Conservation (phyloP, 1,140 invertebrate species). For the Brachionus rotundiformis region DNA sequence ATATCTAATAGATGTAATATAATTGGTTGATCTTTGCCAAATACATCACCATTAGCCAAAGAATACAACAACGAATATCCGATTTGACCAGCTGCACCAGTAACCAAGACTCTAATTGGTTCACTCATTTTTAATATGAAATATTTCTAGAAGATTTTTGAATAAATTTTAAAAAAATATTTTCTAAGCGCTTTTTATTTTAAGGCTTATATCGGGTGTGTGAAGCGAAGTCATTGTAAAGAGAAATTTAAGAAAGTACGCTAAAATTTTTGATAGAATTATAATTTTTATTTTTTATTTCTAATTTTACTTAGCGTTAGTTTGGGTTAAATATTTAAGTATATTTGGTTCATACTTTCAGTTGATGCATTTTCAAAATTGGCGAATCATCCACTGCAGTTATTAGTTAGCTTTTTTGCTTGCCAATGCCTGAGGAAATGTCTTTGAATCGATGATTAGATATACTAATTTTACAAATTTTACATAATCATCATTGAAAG, state of each 20-base stretch:
- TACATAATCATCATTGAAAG: background rate
- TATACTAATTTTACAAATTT: background rate
- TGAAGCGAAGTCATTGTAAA: background rate
- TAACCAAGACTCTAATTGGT: slow-evolving; percentile 82
- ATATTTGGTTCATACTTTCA: background rate
- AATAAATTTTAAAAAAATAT: background rate
- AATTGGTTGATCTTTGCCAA: slow-evolving; percentile 84
- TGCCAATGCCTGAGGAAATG: background rate
- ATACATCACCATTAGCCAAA: slow-evolving; percentile 92
- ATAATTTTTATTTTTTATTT: slow-evolving; percentile 1
- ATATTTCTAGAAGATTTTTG: background rate
- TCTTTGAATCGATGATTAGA: background rate
- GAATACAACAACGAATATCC: slow-evolving; percentile 93
- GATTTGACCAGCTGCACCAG: slow-evolving; percentile 93
- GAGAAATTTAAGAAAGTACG: background rate
- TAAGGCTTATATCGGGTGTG: background rate
- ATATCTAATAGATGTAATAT: slow-evolving; percentile 92
- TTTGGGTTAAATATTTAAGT: slow-evolving; percentile 16
- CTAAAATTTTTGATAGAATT: slow-evolving; percentile 11
- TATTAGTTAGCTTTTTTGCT: background rate
- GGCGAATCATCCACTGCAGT: background rate
- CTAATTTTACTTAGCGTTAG: slow-evolving; percentile 3
- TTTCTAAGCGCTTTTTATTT: slow-evolving; percentile 18
- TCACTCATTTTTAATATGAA: slow-evolving; percentile 45
- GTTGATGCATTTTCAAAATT: slow-evolving; percentile 7